A percentile compares a stretch with the other conserved stretches of the same genome.
These are phyloP conservation scores for Cantharis rustica DNA, from an alignment of 2,888 invertebrate species.

Conservation along the genomic window DNA sequence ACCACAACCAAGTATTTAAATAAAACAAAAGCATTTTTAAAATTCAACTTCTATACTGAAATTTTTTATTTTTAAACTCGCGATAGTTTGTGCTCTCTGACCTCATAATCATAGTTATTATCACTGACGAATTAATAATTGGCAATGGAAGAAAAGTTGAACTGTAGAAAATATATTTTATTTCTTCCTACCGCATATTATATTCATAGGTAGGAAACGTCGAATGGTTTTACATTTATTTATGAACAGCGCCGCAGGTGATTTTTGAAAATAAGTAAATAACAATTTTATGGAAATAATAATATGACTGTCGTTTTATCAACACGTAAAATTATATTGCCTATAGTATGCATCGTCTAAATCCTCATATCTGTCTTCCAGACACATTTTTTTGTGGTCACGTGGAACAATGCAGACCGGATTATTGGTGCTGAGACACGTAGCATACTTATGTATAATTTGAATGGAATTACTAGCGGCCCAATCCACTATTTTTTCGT, in stretches of 20 bases:
- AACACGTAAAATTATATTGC: background rate
- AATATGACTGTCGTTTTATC: background rate
- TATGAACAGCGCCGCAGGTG: too few species aligned
- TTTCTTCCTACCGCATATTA: too few species aligned
- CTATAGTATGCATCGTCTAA: background rate
- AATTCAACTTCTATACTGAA: background rate
- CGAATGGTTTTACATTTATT: too few species aligned
- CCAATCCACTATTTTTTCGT: constrained; percentile 2
- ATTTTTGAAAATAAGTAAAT: too few species aligned
- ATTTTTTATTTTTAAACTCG: background rate
- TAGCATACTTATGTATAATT: background rate
- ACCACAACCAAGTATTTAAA: background rate
- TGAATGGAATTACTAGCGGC: background rate
- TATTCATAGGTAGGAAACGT: too few species aligned
- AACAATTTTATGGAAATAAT: too few species aligned
- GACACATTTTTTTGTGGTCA: background rate
- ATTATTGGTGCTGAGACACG: background rate
- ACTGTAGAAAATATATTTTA: too few species aligned
- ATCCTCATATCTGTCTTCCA: constrained; percentile 4
- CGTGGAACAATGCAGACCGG: constrained; percentile 2
- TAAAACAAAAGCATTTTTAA: background rate
- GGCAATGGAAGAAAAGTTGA: too few species aligned
- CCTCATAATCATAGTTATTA: background rate
- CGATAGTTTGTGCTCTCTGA: background rate
- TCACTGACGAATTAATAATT: background rate